phyloP scores from a whole-genome alignment of 2,888 invertebrate genomes.

The Philereme transversata region DNA sequence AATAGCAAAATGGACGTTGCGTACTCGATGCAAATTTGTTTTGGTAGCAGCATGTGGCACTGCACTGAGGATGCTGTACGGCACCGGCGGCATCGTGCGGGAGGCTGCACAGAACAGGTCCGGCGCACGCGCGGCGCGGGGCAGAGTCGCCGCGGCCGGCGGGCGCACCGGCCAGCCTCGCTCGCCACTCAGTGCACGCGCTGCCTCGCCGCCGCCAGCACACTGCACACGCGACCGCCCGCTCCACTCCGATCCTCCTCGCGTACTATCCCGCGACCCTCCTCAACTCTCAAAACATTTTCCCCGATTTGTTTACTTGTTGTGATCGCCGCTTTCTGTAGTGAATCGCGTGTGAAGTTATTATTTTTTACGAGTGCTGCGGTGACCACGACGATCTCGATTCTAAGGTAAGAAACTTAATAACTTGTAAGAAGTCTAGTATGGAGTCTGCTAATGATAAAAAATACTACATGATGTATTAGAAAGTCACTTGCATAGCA shows the following conservation, averaged over 20 bases:
- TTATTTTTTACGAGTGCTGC: conserved; percentile 62
- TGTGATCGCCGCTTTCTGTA: conserved; percentile 30
- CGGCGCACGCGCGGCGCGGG: conserved; percentile 77
- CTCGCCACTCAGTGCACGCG: conserved; percentile 76
- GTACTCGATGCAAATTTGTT: too few relatives aligned
- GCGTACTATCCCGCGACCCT: conserved; percentile 39
- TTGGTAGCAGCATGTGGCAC: not conserved
- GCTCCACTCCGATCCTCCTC: conserved; percentile 44
- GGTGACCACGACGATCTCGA: conserved; percentile 61
- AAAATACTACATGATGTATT: conserved; percentile 67
- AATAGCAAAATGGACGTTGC: too few relatives aligned
- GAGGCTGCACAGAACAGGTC: conserved; percentile 74
- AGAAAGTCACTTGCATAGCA: conserved; percentile 78
- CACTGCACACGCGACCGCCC: conserved; percentile 45
- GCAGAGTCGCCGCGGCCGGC: conserved; percentile 63
- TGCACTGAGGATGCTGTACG: not conserved
- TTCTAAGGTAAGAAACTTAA: conserved; percentile 65
- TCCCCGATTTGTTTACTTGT: conserved; percentile 14
- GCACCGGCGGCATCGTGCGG: conserved; percentile 41
- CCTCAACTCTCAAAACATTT: conserved; percentile 41
- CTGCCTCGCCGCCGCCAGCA: conserved; percentile 71
- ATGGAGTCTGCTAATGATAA: conserved; percentile 33
- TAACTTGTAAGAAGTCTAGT: conserved; percentile 30
- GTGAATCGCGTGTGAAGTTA: conserved; percentile 76
- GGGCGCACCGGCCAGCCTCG: conserved; percentile 53